Base-by-base conservation (phyloP, 2,113 vertebrate species). In the Carlito syrichta region DNA sequence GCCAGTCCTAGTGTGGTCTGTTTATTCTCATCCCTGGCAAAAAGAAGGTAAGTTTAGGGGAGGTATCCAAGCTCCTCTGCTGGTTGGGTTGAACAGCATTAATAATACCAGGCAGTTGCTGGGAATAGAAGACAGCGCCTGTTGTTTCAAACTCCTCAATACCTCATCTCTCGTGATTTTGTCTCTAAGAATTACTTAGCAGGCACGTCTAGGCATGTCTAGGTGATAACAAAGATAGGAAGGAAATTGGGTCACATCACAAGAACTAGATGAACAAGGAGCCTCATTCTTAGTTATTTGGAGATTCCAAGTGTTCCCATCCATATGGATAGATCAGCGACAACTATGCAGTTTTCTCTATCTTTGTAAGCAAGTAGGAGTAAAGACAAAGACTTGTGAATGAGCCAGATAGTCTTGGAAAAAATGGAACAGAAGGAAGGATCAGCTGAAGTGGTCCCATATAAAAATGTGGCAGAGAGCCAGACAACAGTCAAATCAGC, bases 381-480 rank as follows among this genome's bases (percentile, higher is more conserved):
- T 96, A 50, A 92, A 77, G 63, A 92, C 40, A 89, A 91, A 86
- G 95, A 69, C 11, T 56, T 73, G 35, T 89, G 86, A 97, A 81
- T 71, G 73, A 96, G 82, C 77, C 86, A 85, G 54, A 43, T 17
- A 66, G 69, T 40, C 63, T 32, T 60, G 48, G 78, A 40, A 82
- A 89, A 68, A 88, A 54, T 16, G 69, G 52, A 82, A 74, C 68
- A 60, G 54, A 78, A 93, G 38, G 58, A 60, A 19, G 23, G 25
- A 76, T 76, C 35, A 32, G 74, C 38, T 77, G 32, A 56, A 71
- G 48, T 32, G 56, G 7, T 52, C 89, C 40, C 52, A 52, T 50
- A 20, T 77, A 63, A 84, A 92, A 94, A 58, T 19, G 45, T 38
- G 30, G 43, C 14, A 50, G 86, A 93, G 45, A 56, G 54, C 6